Evolutionary conservation across 2,797 vertebrate species (phyloP), one percentile per base, ranked within the genome.

Genomic region (Megaceryle alcyon): DNA sequence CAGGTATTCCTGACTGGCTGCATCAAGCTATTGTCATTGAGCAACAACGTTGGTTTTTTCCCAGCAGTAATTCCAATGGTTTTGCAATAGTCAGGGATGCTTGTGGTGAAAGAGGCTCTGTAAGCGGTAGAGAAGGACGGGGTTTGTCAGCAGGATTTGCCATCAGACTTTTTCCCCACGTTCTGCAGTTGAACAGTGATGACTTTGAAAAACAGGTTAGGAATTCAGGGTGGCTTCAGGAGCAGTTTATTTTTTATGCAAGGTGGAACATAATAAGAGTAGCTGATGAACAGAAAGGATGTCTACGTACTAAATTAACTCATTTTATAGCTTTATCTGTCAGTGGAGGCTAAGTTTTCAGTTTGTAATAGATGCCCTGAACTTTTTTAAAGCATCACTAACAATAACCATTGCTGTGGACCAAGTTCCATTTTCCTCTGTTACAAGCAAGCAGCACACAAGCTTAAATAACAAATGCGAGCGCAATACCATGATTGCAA

Each of bases 51-150:
- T 43, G 57, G 7, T 28, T 28, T 63, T n/a, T 66, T 23, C 65
- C 44, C 28, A 31, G 35, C 23, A 31, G 33, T 16, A 18, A 39
- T 60, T 44, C 28, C 35, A 14, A 53, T 33, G 33, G 61, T 72
- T 19, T 43, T 33, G 60, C 9, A 22, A 26, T 18, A 54, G 26
- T 14, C 17, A 17, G 19, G 29, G 21, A 22, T 23, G 28, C 37
- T 39, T 26, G 12, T 43, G 63, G 43, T 53, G 29, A 73, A 51
- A 63, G 16, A 10, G 1, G 2, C 44, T 48, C 63, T 10, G 0
- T 10, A 12, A 4, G 33, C 1, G 0, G 23, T 10, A 82, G 19
- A 49, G 57, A 44, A 69, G 22, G 56, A 48, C 1, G 1, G 33
- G 20, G 10, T 23, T 66, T 51, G 16, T 79, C 41, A 29, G 46